Evolutionary conservation across 2,888 invertebrate species (phyloP).

Genomic region (Andrena flavipes): DNA sequence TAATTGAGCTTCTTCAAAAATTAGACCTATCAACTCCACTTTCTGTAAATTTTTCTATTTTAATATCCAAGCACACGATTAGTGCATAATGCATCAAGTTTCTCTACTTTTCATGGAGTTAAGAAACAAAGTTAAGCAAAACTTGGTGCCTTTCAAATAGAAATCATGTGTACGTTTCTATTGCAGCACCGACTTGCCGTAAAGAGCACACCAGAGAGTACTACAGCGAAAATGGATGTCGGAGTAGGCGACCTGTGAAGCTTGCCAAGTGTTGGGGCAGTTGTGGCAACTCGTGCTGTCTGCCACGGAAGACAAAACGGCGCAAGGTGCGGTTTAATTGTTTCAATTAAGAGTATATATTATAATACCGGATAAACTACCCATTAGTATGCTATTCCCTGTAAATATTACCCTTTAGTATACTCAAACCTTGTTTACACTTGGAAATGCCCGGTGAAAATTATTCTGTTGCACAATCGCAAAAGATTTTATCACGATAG

Average conservation of each 20-base stretch:
- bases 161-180: background rate
- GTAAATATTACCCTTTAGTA: background rate
- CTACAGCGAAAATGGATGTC: slow-evolving; percentile 95
- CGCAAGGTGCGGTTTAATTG: slow-evolving; percentile 89
- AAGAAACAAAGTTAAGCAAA: background rate
- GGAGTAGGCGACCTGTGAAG: slow-evolving; percentile 95
- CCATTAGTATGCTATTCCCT: background rate
- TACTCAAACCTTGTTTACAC: too few relatives aligned
- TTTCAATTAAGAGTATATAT: background rate
- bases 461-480: too few relatives aligned
- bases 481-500: too few relatives aligned
- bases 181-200: slow-evolving; percentile 91
- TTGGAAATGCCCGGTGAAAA: too few relatives aligned
- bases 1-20: too few relatives aligned
- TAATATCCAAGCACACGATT: too few relatives aligned
- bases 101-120: too few relatives aligned
- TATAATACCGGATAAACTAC: background rate
- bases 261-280: slow-evolving; percentile 94
- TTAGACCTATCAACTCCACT: too few relatives aligned
- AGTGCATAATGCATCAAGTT: too few relatives aligned
- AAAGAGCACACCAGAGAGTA: slow-evolving; percentile 96
- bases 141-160: background rate
- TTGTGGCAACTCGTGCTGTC: slow-evolving; percentile 95
- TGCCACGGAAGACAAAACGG: slow-evolving; percentile 95
- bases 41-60: too few relatives aligned